Evolutionary conservation across 2,113 vertebrate species (phyloP), one percentile per base, ranked within the genome.

Genomic region (Lophochroa leadbeateri): DNA sequence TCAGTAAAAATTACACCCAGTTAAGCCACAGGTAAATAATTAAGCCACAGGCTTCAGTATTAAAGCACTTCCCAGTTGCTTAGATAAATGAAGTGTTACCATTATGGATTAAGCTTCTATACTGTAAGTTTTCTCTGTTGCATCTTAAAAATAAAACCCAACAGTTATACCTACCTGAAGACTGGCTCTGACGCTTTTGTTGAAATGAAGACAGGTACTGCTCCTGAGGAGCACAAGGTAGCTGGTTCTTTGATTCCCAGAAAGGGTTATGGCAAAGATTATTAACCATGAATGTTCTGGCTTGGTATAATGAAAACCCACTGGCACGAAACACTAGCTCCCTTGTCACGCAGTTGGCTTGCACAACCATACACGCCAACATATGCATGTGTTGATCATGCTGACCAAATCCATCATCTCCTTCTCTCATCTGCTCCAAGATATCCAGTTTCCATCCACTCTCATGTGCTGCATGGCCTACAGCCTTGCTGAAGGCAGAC

Each of bases 11-110:
- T 96, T 92, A 91, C 86, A 94, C 53, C 53, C 61, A 96, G 57
- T 91, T 94, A 96, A 96, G 70, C 94, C 69, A 93, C 92, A 94
- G 93, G 96, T 95, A 97, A 94, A 96, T 83, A 95, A 94, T 92
- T 95, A 96, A 95, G 83, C 90, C 77, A 79, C 91, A 96, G 77
- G 91, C 29, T 90, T 86, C 69, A 43, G 65, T 87, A 72, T 94
- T 96, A 86, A 91, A 92, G 77, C 37, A 76, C 81, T 91, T 95
- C 70, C 83, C 77, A 94, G 90, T 85, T 92, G 74, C 88, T 31
- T 88, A 72, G 74, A 49, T 81, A 94, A 95, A 68, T 90, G 82
- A 94, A 92, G 76, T 92, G 83, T 94, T 86, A 89, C 58, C 88
- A 50, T 65, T 95, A 81, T 24, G n/a, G 81, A 94, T 87, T 85